Percentiles rank a stretch among this genome's conserved stretches.
Conservation (phyloP, 2,888 invertebrate species). For the Apantesis nais region DNA sequence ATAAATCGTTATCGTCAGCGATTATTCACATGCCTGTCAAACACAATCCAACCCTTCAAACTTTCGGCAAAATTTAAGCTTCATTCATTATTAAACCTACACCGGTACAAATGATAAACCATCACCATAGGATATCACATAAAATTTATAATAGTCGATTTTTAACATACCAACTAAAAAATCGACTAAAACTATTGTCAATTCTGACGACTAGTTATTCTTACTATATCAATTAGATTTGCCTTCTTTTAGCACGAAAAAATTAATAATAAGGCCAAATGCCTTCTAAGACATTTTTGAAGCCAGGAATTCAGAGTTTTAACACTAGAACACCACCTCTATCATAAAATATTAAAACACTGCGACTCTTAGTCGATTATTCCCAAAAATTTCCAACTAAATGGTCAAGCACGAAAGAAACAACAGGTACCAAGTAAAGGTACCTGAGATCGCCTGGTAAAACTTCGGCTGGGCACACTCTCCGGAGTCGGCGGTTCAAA, state of each 20-base stretch:
- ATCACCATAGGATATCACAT: not conserved
- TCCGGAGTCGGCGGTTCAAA: slow-evolving; percentile 66
- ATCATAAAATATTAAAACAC: not conserved
- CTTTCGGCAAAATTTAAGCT: not conserved
- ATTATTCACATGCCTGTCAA: not conserved
- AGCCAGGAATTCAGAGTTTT: not conserved
- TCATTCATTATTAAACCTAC: not conserved
- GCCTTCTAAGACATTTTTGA: not conserved
- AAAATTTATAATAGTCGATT: not conserved
- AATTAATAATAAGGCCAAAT: not conserved
- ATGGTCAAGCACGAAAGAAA: slow-evolving; percentile 23
- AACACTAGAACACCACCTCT: not conserved
- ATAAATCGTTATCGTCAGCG: not conserved
- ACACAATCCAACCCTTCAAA: not conserved
- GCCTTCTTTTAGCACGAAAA: not conserved
- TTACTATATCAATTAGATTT: not conserved
- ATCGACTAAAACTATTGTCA: not conserved
- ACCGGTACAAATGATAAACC: slow-evolving; percentile 3
- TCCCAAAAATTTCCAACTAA: slow-evolving; percentile 7
- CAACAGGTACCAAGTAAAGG: slow-evolving; percentile 48
- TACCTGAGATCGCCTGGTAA: slow-evolving; percentile 80
- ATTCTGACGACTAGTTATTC: too few species aligned
- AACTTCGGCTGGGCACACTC: slow-evolving; percentile 66
- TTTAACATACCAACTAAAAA: not conserved
- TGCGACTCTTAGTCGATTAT: slow-evolving; percentile 1